A percentile compares a stretch with the other conserved stretches of the same genome.
Conservation (phyloP, 2,797 vertebrate species). For the Ammospiza maritima region DNA sequence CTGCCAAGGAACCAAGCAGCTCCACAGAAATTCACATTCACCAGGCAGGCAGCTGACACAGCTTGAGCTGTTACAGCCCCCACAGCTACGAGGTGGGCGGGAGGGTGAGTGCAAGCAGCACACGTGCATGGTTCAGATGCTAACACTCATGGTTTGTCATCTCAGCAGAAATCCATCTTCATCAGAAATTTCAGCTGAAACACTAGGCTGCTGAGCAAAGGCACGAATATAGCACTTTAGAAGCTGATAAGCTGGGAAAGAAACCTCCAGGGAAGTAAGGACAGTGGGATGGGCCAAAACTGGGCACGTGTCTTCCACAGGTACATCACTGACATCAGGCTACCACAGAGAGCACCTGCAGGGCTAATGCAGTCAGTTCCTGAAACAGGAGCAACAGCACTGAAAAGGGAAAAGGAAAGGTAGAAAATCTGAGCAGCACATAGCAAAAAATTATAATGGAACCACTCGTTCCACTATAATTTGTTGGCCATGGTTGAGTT, state of each 20-base stretch:
- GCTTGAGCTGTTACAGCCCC: not conserved
- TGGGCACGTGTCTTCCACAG: not conserved
- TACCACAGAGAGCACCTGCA: not conserved
- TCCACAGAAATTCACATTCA: not conserved
- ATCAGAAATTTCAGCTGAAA: constrained; percentile 29
- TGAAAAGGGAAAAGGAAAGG: not conserved
- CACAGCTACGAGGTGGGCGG: not conserved
- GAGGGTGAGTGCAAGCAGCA: constrained; percentile 3
- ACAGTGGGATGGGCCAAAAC: not conserved
- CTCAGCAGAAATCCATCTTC: constrained; percentile 44
- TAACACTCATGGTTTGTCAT: constrained; percentile 7
- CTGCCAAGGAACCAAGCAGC: not conserved
- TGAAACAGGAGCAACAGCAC: not conserved
- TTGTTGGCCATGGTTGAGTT: not conserved
- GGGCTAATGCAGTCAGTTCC: not conserved
- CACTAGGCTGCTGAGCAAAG: not conserved
- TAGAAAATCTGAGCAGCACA: not conserved
- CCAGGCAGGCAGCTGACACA: constrained; percentile 24
- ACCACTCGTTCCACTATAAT: not conserved
- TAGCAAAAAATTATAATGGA: not conserved
- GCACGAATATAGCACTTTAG: not conserved
- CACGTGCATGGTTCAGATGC: constrained; percentile 27
- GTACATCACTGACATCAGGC: not conserved
- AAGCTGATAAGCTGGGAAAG: not conserved
- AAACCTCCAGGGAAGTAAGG: not conserved